Percentiles rank a stretch among this genome's conserved stretches.
Evolutionary conservation across 2,113 vertebrate species (phyloP).

Genomic region (Lepidothrix coronata): DNA sequence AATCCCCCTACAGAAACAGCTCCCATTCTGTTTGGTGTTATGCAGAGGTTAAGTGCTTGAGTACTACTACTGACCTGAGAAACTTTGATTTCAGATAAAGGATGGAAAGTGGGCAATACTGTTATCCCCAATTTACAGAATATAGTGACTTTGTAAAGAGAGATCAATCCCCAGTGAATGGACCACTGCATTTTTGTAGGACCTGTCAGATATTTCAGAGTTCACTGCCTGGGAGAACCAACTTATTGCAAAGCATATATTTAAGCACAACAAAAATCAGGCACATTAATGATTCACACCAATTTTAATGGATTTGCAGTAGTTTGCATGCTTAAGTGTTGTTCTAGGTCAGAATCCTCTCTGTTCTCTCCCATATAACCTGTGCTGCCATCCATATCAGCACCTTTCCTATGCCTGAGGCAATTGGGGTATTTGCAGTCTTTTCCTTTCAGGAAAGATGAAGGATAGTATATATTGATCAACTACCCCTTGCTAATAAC

Average conservation of each 20-base stretch:
- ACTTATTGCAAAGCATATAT: not conserved
- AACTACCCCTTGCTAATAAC: accelerated
- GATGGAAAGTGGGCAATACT: not conserved
- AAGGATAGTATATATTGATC: not conserved
- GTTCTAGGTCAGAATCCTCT: not conserved
- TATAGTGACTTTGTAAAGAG: not conserved
- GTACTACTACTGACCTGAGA: not conserved
- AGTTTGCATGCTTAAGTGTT: not conserved
- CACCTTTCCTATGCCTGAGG: not conserved
- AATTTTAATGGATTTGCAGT: not conserved
- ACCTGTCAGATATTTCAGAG: not conserved
- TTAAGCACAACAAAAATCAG: not conserved
- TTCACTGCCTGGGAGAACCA: not conserved
- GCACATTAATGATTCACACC: not conserved
- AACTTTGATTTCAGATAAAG: not conserved
- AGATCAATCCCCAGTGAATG: not conserved
- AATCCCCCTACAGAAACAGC: not conserved
- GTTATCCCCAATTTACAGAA: not conserved
- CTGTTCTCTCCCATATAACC: not conserved
- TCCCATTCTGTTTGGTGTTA: not conserved
- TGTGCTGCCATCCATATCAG: not conserved
- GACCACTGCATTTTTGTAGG: not conserved
- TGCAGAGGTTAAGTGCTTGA: not conserved
- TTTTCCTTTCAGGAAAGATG: not conserved
- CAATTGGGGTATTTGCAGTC: not conserved